Percentiles rank a stretch among this genome's conserved stretches.
Evolutionary conservation across 2,113 vertebrate species (phyloP).

Genomic region (Climacteris rufus): DNA sequence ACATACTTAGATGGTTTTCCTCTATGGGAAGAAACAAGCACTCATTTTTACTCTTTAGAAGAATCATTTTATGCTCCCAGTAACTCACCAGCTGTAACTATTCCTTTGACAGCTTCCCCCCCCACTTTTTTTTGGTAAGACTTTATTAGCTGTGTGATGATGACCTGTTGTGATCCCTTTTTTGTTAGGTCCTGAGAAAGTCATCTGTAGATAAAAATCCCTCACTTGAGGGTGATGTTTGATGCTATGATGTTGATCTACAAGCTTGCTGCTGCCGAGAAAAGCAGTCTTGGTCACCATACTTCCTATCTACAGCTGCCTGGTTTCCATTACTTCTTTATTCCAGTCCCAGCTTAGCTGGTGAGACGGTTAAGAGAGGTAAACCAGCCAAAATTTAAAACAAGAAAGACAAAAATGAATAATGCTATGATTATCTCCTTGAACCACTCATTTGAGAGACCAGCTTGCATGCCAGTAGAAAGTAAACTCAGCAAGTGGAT

Average conservation of each 20-base stretch:
- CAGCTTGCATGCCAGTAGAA: neutral
- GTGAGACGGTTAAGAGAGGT: neutral
- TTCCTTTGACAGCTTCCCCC: neutral
- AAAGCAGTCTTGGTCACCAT: neutral
- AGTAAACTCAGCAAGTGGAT: neutral
- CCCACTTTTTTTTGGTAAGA: neutral
- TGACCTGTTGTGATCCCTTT: slow-evolving; percentile 1
- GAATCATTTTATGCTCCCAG: neutral
- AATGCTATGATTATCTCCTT: neutral
- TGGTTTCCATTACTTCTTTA: neutral
- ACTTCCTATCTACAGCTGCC: neutral
- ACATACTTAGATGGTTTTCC: neutral
- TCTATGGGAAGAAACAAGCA: neutral
- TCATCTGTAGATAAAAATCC: slow-evolving; percentile 1
- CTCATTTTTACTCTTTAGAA: neutral
- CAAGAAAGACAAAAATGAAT: neutral
- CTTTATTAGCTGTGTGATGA: slow-evolving; percentile 23
- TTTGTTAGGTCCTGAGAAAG: slow-evolving; percentile 41
- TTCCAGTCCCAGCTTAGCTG: neutral
- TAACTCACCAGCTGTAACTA: slow-evolving; percentile 22
- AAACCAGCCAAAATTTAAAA: neutral
- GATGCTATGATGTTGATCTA: neutral
- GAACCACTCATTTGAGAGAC: neutral
- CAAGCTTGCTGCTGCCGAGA: neutral
- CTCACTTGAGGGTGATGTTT: neutral